phyloP scores from a whole-genome alignment of 2,888 invertebrate genomes.

The Apotomis betuletana region DNA sequence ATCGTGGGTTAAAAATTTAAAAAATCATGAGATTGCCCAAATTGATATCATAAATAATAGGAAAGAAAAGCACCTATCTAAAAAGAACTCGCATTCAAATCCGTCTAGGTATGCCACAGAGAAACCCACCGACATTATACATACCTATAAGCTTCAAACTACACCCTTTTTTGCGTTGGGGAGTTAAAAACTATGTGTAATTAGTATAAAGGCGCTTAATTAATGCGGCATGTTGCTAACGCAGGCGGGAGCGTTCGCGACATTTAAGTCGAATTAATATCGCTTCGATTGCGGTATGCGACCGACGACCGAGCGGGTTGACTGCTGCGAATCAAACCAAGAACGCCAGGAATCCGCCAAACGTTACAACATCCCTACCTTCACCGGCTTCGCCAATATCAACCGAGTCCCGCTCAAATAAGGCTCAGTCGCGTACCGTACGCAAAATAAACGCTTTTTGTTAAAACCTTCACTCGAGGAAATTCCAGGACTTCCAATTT shows the following conservation, averaged over 20 bases:
- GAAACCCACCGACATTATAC: too few species aligned
- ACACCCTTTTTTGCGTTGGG: too few species aligned
- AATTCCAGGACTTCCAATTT: conserved; percentile 72
- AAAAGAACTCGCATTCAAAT: too few species aligned
- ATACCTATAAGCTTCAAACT: too few species aligned
- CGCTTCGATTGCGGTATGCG: conserved; percentile 63
- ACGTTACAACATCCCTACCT: conserved; percentile 58
- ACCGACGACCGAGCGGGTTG: conserved; percentile 50
- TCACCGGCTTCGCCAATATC: conserved; percentile 52
- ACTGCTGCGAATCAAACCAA: conserved; percentile 56
- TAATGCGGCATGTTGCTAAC: conserved; percentile 26
- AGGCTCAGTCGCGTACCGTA: conserved; percentile 51
- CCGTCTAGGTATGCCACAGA: too few species aligned
- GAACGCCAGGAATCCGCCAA: conserved; percentile 58
- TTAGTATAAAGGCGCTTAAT: conserved; percentile 18
- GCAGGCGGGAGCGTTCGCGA: conserved; percentile 29
- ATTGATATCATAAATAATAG: too few species aligned
- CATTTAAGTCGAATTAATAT: conserved; percentile 57
- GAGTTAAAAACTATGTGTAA: conserved; percentile 4
- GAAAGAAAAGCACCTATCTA: too few species aligned
- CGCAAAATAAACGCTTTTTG: conserved; percentile 59
- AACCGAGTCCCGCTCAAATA: conserved; percentile 52
- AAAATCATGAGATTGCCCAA: too few species aligned
- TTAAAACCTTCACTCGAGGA: conserved; percentile 61
- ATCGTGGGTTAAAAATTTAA: too few species aligned